Base-by-base conservation (phyloP, 2,113 vertebrate species). In the Syngnathus scovelli region DNA sequence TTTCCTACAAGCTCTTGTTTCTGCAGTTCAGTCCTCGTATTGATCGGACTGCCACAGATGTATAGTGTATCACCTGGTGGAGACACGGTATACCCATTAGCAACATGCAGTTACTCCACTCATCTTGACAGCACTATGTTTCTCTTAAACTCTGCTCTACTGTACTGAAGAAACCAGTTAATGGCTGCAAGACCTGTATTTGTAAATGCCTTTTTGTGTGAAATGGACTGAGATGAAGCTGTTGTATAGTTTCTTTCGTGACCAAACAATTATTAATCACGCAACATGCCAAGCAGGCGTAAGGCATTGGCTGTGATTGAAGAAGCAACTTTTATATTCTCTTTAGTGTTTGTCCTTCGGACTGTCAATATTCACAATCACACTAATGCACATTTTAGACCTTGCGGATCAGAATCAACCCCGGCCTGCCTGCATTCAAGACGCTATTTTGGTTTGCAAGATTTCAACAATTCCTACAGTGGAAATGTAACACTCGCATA, bases 1-100 rank as follows among this genome's bases (percentile, higher is more conserved):
- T 76, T 65, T 61, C 16, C 44, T n/a, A 13, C 62, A 15, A 41
- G 21, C 21, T 64, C 44, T 60, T 49, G 7, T 71, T 72, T 49
- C 51, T 61, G 61, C 52, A 41, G 44, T 66, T 77, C 43, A 39
- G 56, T n/a, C 78, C 70, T 11, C 41, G 23, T 70, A 87, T 86
- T 49, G 81, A 87, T 82, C 76, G 38, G 11, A 41, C 67, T 66
- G 76, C 80, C 78, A 75, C 80, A 83, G 76, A 79, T 72, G 15
- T 65, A 74, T 81, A 69, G 44, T 67, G 76, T 85, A 76, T 79
- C 82, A 66, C 76, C 80, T 77, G 76, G 39, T 72, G 66, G 76
- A 82, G 83, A 81, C 78, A 75, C 74, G 12, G 37, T 61, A 76
- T 8, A 69, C 66, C 70, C 62, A 44, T 63, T 66, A 71, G 69